phyloP scores from a whole-genome alignment of 2,888 invertebrate species.

The Mellilla xanthometata region DNA sequence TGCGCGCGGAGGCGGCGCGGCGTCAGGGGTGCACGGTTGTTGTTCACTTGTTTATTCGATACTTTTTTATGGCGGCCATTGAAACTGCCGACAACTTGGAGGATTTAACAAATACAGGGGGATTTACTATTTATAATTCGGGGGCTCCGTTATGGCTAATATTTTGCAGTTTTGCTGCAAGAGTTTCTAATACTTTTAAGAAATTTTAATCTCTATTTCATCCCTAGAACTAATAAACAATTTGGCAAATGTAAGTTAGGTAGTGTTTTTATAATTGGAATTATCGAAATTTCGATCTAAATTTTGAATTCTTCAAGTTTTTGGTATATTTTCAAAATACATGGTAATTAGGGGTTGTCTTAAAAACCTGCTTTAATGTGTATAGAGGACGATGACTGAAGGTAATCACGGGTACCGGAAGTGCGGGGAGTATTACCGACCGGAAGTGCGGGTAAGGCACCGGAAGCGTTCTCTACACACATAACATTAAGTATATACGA shows the following conservation, averaged over 20 bases:
- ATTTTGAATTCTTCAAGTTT: too few species aligned
- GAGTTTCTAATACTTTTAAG: too few species aligned
- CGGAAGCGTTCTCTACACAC: constrained; percentile 36
- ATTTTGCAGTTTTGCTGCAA: too few species aligned
- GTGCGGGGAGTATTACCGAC: constrained; percentile 20
- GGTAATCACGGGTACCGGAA: constrained; percentile 31
- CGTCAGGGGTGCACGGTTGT: constrained; percentile 17
- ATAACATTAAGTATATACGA: too few species aligned
- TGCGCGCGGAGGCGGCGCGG: not conserved
- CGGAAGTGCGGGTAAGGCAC: constrained; percentile 28
- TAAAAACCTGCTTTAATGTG: too few species aligned
- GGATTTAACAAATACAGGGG: constrained; percentile 7
- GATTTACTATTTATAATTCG: constrained; percentile 17
- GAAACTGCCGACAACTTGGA: constrained; percentile 18
- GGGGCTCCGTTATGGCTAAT: not conserved
- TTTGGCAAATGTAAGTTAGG: too few species aligned
- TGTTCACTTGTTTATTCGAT: constrained; percentile 29
- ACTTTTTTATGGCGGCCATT: constrained; percentile 33
- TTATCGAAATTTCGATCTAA: too few species aligned
- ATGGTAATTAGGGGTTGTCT: too few species aligned
- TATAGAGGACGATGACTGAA: constrained; percentile 19
- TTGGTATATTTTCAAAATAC: too few species aligned
- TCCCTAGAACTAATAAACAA: too few species aligned
- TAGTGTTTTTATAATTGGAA: too few species aligned
- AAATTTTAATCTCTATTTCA: too few species aligned